Conservation (phyloP, 2,113 vertebrate species). For the Andinoacara biseriatus region DNA sequence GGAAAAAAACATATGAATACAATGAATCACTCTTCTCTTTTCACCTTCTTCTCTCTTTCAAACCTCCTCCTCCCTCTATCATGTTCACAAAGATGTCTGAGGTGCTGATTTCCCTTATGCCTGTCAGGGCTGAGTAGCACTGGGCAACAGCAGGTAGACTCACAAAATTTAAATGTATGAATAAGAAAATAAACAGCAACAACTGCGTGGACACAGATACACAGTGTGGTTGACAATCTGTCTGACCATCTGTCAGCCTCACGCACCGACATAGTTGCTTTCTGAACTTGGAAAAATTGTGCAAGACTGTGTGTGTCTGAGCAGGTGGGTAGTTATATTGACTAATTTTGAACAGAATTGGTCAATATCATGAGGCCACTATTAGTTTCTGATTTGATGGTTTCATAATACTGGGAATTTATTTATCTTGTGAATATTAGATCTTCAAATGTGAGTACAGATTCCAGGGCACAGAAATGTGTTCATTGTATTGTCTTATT, state of each 20-base stretch:
- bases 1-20: constrained; percentile 30
- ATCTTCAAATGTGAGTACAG: not conserved
- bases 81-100: constrained; percentile 38
- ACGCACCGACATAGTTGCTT: constrained; percentile 23
- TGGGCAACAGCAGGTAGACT: constrained; percentile 48
- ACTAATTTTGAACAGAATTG: not conserved
- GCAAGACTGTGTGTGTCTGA: not conserved
- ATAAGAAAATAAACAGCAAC: constrained; percentile 52
- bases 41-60: constrained; percentile 26
- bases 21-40: constrained; percentile 15
- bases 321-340: constrained; percentile 13
- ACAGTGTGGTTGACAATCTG: constrained; percentile 52
- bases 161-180: constrained; percentile 54
- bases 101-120: constrained; percentile 31
- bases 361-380: not conserved
- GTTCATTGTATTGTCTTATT: not conserved
- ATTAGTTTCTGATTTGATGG: constrained; percentile 8
- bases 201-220: constrained; percentile 1
- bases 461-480: not conserved
- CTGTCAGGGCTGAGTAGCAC: constrained; percentile 33
- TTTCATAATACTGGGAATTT: constrained; percentile 12
- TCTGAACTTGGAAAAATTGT: constrained; percentile 47
- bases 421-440: not conserved
- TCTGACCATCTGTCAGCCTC: constrained; percentile 54
- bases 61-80: constrained; percentile 23